Percentiles rank a stretch among this genome's conserved stretches.
These are phyloP conservation scores for Labeo calbasu DNA, from an alignment of 2,797 vertebrate species.

Conservation along the genomic window DNA sequence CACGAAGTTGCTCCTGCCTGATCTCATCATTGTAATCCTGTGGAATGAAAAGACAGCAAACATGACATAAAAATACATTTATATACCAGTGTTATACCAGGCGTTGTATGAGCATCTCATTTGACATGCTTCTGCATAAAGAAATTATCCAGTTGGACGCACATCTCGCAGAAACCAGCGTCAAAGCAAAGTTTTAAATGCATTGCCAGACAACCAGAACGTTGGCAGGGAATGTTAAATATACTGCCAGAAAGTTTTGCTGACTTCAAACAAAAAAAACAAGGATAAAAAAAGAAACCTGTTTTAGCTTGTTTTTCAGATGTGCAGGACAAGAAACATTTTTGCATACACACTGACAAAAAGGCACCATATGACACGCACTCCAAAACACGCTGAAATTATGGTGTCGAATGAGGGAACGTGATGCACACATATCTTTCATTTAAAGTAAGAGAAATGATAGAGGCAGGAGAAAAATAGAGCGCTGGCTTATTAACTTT, in stretches of 20 bases:
- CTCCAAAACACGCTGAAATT: slow-evolving; percentile 5
- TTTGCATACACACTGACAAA: slow-evolving; percentile 16
- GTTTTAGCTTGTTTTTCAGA: slow-evolving; percentile 12
- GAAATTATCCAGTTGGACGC: slow-evolving; percentile 59
- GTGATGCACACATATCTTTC: slow-evolving; percentile 36
- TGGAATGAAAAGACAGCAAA: slow-evolving; percentile 52
- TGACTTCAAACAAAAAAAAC: slow-evolving; percentile 27
- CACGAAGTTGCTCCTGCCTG: slow-evolving; percentile 96
- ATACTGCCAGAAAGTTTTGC: slow-evolving; percentile 36
- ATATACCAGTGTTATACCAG: slow-evolving; percentile 52
- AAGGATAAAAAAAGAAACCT: not conserved
- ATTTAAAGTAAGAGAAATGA: slow-evolving; percentile 26
- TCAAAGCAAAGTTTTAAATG: slow-evolving; percentile 47
- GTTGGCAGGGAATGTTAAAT: slow-evolving; percentile 46
- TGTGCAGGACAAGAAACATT: slow-evolving; percentile 4
- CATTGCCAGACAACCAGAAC: slow-evolving; percentile 42
- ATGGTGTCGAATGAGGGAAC: not conserved
- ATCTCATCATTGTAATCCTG: slow-evolving; percentile 99
- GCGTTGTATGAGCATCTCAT: slow-evolving; percentile 27
- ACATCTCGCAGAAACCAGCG: slow-evolving; percentile 54
- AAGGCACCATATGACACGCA: not conserved
- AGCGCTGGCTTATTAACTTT: slow-evolving; percentile 51
- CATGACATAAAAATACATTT: slow-evolving; percentile 62
- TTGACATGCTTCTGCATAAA: slow-evolving; percentile 47
- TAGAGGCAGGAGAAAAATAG: slow-evolving; percentile 26